phyloP scores from a whole-genome alignment of 2,888 invertebrate species.

The Drosophila quasianomalipes region DNA sequence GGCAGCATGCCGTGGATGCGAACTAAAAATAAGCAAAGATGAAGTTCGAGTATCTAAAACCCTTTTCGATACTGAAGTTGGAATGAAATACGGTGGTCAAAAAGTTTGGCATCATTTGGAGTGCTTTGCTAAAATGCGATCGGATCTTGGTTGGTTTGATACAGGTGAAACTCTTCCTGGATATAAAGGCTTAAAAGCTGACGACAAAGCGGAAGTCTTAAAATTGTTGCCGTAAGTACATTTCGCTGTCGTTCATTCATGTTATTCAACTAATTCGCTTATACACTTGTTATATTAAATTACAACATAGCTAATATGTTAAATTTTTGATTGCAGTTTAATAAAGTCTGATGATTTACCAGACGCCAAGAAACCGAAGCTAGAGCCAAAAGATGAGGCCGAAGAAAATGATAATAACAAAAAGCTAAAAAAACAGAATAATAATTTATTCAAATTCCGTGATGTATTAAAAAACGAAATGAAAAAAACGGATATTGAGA shows the following conservation, averaged over 20 bases:
- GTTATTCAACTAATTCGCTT: background rate
- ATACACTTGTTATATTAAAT: slow-evolving; percentile 47
- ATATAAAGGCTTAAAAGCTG: slow-evolving; percentile 88
- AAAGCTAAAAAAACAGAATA: slow-evolving; percentile 76
- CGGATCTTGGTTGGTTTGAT: slow-evolving; percentile 90
- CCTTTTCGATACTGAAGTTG: slow-evolving; percentile 92
- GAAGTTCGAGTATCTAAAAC: slow-evolving; percentile 93
- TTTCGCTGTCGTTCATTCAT: background rate
- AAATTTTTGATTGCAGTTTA: slow-evolving; percentile 71
- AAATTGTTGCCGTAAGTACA: slow-evolving; percentile 88
- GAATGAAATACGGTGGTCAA: slow-evolving; percentile 92
- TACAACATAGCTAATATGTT: background rate
- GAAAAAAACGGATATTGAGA: slow-evolving; percentile 87
- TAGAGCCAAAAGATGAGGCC: slow-evolving; percentile 88
- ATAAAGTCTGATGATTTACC: slow-evolving; percentile 87
- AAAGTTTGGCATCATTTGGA: slow-evolving; percentile 96
- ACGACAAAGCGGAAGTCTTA: slow-evolving; percentile 89
- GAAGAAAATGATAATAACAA: slow-evolving; percentile 88
- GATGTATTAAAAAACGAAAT: slow-evolving; percentile 88
- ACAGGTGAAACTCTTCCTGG: slow-evolving; percentile 92
- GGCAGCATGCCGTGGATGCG: slow-evolving; percentile 93
- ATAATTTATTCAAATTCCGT: slow-evolving; percentile 87
- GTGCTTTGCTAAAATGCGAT: slow-evolving; percentile 92
- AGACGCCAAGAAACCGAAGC: slow-evolving; percentile 89
- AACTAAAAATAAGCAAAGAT: slow-evolving; percentile 92